These are phyloP conservation scores for Schizothorax lantsangensis DNA, from an alignment of 2,797 vertebrate genomes.

Conservation along the genomic window DNA sequence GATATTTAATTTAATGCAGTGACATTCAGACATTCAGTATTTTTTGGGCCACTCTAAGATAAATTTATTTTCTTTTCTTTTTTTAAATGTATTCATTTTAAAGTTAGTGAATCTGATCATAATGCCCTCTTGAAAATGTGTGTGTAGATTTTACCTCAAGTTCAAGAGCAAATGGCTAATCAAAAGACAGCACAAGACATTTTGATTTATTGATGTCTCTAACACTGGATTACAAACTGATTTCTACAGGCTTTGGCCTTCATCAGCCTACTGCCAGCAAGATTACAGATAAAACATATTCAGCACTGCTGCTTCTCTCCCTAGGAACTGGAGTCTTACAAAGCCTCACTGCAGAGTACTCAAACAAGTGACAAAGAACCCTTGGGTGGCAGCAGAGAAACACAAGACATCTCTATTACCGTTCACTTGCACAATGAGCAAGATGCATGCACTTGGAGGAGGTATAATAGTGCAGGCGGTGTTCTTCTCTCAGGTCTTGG, in stretches of 20 bases:
- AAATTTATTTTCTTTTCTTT: not conserved
- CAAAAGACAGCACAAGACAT: not conserved
- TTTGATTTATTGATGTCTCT: constrained; percentile 7
- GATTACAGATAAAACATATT: not conserved
- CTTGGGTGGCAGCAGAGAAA: not conserved
- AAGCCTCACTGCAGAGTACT: constrained; percentile 7
- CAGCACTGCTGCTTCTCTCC: not conserved
- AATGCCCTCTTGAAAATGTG: not conserved
- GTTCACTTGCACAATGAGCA: not conserved
- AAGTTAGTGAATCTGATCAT: not conserved
- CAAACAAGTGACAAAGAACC: constrained; percentile 9
- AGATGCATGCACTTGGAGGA: not conserved
- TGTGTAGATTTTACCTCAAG: not conserved
- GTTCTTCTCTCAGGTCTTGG: not conserved
- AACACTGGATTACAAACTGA: not conserved
- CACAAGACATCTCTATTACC: not conserved
- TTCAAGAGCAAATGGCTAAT: constrained; percentile 7
- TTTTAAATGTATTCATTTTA: not conserved
- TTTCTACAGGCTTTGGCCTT: not conserved
- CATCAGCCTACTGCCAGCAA: not conserved
- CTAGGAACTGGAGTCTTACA: constrained; percentile 1
- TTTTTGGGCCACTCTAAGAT: not conserved
- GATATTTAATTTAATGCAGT: not conserved
- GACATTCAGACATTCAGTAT: not conserved
- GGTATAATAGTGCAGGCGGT: not conserved